These are phyloP conservation scores for Sesamia inferens DNA, from an alignment of 2,888 invertebrate genomes.

Conservation along the genomic window DNA sequence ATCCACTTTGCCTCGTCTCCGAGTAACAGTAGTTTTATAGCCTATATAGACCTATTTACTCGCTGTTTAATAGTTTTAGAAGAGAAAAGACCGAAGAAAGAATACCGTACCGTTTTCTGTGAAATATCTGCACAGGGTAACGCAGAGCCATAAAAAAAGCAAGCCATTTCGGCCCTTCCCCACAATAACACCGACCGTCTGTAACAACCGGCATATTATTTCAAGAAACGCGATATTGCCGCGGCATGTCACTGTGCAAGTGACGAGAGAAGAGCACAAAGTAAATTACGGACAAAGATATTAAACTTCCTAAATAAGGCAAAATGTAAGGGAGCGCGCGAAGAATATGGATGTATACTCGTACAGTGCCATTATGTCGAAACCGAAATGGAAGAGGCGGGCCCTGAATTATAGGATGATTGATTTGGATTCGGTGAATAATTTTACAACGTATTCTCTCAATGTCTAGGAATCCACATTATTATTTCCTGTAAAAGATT, in stretches of 20 bases:
- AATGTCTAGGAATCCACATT: conserved; percentile 33
- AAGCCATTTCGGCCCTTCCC: conserved; percentile 14
- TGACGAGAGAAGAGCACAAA: conserved; percentile 35
- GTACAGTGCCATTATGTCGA: conserved; percentile 44
- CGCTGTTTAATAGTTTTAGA: conserved; percentile 47
- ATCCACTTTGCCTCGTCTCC: conserved; percentile 45
- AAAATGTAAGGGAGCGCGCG: conserved; percentile 43
- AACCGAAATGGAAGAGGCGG: conserved; percentile 52
- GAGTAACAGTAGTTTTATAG: conserved; percentile 54
- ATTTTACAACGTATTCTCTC: conserved; percentile 33
- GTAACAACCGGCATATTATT: conserved; percentile 40
- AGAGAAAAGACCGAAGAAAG: conserved; percentile 11
- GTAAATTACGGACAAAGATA: conserved; percentile 52
- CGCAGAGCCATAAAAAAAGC: conserved; percentile 15
- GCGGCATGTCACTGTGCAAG: conserved; percentile 22
- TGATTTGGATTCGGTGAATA: conserved; percentile 50
- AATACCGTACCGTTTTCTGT: neutral
- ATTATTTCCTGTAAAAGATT: conserved; percentile 26
- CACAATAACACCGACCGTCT: conserved; percentile 31
- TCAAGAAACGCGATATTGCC: conserved; percentile 42
- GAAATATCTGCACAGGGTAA: conserved; percentile 11
- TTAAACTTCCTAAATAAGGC: conserved; percentile 54
- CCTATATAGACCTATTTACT: conserved; percentile 40
- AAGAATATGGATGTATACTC: conserved; percentile 37
- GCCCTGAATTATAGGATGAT: conserved; percentile 49